Base-by-base conservation (phyloP, 2,888 invertebrate genomes). In the Crioceris asparagi region DNA sequence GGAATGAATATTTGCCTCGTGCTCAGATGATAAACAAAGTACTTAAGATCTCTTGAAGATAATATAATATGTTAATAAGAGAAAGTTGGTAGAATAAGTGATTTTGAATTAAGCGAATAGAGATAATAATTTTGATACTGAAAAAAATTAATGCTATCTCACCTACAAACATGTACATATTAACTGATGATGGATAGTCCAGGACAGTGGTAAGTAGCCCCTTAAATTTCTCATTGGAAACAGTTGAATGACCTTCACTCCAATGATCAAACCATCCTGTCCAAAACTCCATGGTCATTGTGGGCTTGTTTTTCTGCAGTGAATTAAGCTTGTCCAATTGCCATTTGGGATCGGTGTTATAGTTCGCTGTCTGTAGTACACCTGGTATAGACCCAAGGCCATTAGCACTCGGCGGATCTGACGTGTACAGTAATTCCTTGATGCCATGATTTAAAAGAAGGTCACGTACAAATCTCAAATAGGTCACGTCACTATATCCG, bases 141-240 rank as follows among this genome's bases (percentile, higher is more conserved):
- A n/a, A n/a, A n/a, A n/a, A n/a, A n/a, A n/a, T n/a, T n/a, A n/a
- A n/a, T n/a, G n/a, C n/a, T n/a, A n/a, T n/a, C 36, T 29, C 19
- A 36, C 93, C 92, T 53, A 78, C 81, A 63, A 88, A 91, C 83
- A 93, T 86, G 59, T 92, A 94, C 50, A 92, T 75, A 56, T 90
- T 92, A 15, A 92, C 77, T 35, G 80, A 58, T 8, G 59, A 49
- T 4, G 59, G 59, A 38, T 51, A 59, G 26, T 42, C 37, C 7
- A 62, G 36, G 38, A 61, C 15, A 4, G 3, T 15, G 14, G 11
- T 15, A 10, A 29, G 15, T 10, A 10, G 11, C 10, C 15, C 10
- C 3, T 3, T 12, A 11, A 29, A 29, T 4, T 10, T 12, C 10
- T 29, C 29, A 12, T 14, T 29, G 3, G 29, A 10, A 11, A 11